These are phyloP conservation scores for Calyptommatus sinebrachiatus DNA, from an alignment of 2,113 vertebrate species.

Conservation along the genomic window DNA sequence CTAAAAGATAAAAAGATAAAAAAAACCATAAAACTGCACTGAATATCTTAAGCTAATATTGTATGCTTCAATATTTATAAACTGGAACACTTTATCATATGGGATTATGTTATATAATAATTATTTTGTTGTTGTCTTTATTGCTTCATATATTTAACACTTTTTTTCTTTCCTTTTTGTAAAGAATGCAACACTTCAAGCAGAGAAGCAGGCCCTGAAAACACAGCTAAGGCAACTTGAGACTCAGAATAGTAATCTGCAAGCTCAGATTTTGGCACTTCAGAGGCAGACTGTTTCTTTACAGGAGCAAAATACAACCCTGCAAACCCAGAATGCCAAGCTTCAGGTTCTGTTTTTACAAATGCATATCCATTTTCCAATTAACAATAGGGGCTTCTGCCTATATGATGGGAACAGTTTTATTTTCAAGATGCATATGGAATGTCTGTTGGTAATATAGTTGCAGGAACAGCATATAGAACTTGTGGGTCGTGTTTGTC, in stretches of 20 bases:
- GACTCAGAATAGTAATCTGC: conserved; percentile 91
- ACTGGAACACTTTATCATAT: background rate
- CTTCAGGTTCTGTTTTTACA: conserved; percentile 83
- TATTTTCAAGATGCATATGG: background rate
- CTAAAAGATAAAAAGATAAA: too few species aligned
- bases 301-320: conserved; percentile 93
- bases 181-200: conserved; percentile 97
- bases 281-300: conserved; percentile 91
- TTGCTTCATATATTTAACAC: background rate
- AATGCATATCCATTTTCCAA: background rate
- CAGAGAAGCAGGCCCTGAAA: conserved; percentile 93
- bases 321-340: conserved; percentile 96
- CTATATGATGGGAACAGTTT: background rate
- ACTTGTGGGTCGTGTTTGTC: too few species aligned
- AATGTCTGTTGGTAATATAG: background rate
- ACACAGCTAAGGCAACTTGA: conserved; percentile 95
- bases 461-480: too few species aligned
- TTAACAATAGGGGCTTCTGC: background rate
- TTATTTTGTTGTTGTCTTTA: background rate
- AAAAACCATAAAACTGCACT: too few species aligned
- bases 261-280: conserved; percentile 93
- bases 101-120: background rate
- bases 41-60: too few species aligned
- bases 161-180: conserved; percentile 35
- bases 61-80: background rate